Evolutionary conservation across 64 coral and sea anemone genomes (phyloP).

Genomic region (Exaiptasia diaphana): DNA sequence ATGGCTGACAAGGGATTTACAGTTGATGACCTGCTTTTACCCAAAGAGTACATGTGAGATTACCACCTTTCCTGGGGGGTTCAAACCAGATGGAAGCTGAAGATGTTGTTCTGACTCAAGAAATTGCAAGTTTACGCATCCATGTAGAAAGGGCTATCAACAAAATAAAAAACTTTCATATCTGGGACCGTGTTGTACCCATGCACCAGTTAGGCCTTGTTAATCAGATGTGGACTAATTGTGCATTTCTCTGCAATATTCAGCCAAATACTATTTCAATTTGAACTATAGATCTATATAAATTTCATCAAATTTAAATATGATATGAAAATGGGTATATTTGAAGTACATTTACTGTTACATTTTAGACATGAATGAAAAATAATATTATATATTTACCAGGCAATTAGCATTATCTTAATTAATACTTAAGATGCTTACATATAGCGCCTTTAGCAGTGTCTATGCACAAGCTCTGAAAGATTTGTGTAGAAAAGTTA

Average conservation of each 20-base stretch:
- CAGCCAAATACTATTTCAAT: conserved; percentile 24
- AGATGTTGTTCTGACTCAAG: conserved; percentile 10
- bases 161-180: conserved; percentile 28
- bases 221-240: background rate
- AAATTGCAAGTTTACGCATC: conserved; percentile 4
- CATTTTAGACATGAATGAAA: background rate
- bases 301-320: too few relatives aligned
- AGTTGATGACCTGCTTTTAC: background rate
- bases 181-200: conserved; percentile 13
- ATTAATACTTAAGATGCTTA: background rate
- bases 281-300: background rate
- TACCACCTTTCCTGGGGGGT: conserved; percentile 28
- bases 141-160: background rate
- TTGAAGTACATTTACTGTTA: background rate
- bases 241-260: conserved; percentile 24
- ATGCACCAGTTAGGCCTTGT: background rate
- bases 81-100: conserved; percentile 25
- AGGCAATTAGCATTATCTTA: background rate
- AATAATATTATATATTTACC: background rate
- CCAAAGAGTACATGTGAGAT: background rate
- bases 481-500: too few relatives aligned
- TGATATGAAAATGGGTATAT: too few relatives aligned
- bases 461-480: too few relatives aligned
- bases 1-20: conserved; percentile 27
- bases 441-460: too few relatives aligned